phyloP scores from a whole-genome alignment of 2,797 vertebrate genomes.

The Tadarida brasiliensis region DNA sequence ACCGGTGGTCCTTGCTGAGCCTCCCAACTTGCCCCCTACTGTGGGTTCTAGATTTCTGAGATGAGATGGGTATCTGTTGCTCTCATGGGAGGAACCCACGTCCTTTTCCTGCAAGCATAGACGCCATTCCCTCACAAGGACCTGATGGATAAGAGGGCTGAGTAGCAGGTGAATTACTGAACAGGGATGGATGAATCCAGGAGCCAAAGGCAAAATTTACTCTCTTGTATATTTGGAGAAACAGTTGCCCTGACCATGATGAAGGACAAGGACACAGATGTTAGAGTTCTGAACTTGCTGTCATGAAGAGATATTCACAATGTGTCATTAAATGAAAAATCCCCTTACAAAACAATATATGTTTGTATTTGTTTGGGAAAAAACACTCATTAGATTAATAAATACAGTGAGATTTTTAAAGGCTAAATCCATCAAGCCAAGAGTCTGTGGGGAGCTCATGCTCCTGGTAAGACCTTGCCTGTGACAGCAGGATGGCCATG shows the following conservation, averaged over 20 bases:
- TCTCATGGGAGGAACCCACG: background rate
- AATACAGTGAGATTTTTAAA: conserved; percentile 5
- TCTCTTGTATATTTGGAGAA: background rate
- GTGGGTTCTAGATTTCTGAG: background rate
- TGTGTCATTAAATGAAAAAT: conserved; percentile 18
- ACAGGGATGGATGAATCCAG: background rate
- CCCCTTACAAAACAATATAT: background rate
- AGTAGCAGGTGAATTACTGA: background rate
- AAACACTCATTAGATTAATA: background rate
- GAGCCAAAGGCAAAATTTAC: background rate
- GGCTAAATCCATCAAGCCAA: background rate
- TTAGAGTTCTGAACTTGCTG: background rate
- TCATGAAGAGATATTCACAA: background rate
- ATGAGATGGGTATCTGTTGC: background rate
- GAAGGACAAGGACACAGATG: background rate
- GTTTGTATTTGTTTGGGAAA: conserved; percentile 29
- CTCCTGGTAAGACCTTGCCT: background rate
- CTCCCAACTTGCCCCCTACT: background rate
- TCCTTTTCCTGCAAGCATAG: background rate
- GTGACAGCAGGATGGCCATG: background rate
- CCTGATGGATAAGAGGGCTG: background rate
- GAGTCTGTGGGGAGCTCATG: background rate
- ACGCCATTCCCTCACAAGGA: background rate
- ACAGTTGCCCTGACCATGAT: background rate
- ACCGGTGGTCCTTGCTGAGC: background rate